Base-by-base conservation (phyloP, 30 jellyfish, hydroid and myxozoan genomes). In the Aurelia aurita region DNA sequence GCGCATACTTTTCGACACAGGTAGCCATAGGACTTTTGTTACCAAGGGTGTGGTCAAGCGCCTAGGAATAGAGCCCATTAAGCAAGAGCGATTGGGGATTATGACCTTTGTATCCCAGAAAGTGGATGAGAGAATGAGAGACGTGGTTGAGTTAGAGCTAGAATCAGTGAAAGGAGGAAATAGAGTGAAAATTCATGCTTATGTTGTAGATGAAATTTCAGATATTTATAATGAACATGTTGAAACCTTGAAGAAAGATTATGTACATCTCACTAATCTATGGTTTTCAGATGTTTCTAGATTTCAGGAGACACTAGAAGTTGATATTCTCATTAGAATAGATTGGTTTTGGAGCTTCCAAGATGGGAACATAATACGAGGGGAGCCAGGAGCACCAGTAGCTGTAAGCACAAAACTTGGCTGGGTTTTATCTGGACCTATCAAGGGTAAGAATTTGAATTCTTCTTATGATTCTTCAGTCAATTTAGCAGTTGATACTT, bases 351-450 rank as follows among this genome's bases (percentile, higher is more conserved):
- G 67, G 68, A 35, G 20, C 29, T 12, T 26, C 8, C 80, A 69
- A 25, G 29, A 25, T 26, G 80, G 62, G 18, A 25, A 32, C 2
- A 31, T 35, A 14, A 21, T 46, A 31, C 34, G 83, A 71, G 83
- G 83, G 73, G 83, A 29, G 73, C 86, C 86, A 45, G 44, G 86
- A 20, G 59, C 46, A 25, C 87, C 87, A 19, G 87, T 75, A 11
- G 87, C 87, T 7, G 35, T 75, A 53, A 55, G 55, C 22, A 75
- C 77, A 25, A 75, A 53, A 28, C 87, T 75, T 11, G 75, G 87
- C 59, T 75, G 18, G 84, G 80, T 69, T 25, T 44, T 69, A 12
- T 69, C 80, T 29, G 6, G 80, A 11, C 26, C 80, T 2, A 12
- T 55, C 2, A 21, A 46, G 20, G 83, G 77, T 75, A 58, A 53